Base-by-base conservation (phyloP, 1,140 invertebrate species). In the Pseudomyrmex dendroicus region DNA sequence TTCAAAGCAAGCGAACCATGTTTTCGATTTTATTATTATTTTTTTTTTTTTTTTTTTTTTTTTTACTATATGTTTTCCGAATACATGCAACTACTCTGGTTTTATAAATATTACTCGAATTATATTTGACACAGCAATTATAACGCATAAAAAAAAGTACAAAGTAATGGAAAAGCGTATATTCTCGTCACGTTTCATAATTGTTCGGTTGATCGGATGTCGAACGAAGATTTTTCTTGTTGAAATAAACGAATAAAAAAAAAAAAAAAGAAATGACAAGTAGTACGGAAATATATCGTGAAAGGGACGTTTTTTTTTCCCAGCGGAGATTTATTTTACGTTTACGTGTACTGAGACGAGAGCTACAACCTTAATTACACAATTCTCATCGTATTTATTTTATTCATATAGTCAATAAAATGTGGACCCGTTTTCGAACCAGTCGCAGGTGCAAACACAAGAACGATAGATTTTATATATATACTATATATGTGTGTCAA, bases 381-480 rank as follows among this genome's bases (percentile, higher is more conserved):
- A 66, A 86, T 86, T 52, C 50, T 2, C 48, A 61, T n/a, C 13
- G 17, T 84, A 80, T 84, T 68, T 73, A 62, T 82, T 77, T 78
- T 20, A 85, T 17, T 46, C 73, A 84, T 56, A 85, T 52, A 88
- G 68, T 78, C 72, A 67, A 73, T 73, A 52, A 86, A 73, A 44
- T 70, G 87, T 91, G 91, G 91, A 92, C 89, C 91, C 91, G 89
- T 92, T 90, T 89, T 90, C 74, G 85, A 91, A 91, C 90, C 86
- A 89, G 80, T 78, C 80, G 83, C 82, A 57, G 63, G 61, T 56
- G 66, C 54, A 64, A 68, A 63, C 70, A 44, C 25, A 78, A 82
- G 22, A 56, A 80, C 35, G 35, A 35, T 35, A 35, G 35, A 0
- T 35, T 35, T 9, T 22, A 59, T 59, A n/a, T 76, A 54, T 13